phyloP scores from a whole-genome alignment of 2,113 vertebrate genomes.

The Geothlypis trichas region DNA sequence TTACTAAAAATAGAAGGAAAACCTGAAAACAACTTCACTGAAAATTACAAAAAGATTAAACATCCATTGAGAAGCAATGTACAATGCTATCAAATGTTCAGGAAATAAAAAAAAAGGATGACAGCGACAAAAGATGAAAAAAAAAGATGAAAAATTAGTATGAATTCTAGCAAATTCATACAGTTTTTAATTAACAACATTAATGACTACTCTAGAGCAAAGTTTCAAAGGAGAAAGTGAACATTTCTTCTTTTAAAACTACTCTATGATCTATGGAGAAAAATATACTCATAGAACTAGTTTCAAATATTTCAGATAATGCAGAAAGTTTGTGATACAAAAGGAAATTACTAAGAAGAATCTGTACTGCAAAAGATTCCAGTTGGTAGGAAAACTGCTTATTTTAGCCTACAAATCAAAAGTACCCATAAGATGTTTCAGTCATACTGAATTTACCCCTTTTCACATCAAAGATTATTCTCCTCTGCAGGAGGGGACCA shows the following conservation, averaged over 20 bases:
- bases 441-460: neutral
- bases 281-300: neutral
- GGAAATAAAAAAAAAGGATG: neutral
- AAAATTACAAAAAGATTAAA: neutral
- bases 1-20: neutral
- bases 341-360: neutral
- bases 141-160: neutral
- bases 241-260: neutral
- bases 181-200: neutral
- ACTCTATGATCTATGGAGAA: neutral
- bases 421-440: neutral
- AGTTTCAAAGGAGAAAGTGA: neutral
- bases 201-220: neutral
- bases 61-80: neutral
- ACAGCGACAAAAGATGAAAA: neutral
- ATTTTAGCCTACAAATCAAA: neutral
- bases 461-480: neutral
- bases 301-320: neutral
- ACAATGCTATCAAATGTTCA: neutral
- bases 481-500: neutral
- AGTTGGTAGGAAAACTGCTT: neutral
- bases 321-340: neutral
- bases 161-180: neutral
- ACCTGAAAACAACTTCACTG: neutral
- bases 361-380: neutral